Evolutionary conservation across 2,888 invertebrate genomes (phyloP).

Genomic region (Mesodorylaimus sp.): DNA sequence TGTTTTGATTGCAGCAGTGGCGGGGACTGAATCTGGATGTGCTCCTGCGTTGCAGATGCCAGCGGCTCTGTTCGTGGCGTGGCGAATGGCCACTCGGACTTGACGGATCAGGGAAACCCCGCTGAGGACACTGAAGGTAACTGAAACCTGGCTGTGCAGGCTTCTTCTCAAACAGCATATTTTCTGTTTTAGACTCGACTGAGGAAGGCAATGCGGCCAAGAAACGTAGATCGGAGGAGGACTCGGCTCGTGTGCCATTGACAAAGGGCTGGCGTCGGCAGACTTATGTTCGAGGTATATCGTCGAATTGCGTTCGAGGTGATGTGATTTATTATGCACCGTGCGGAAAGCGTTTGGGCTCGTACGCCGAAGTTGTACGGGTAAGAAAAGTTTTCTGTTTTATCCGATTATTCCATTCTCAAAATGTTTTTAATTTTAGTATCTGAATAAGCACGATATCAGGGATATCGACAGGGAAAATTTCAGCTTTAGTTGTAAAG

Average conservation of each 20-base stretch:
- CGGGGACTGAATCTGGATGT: too few relatives aligned
- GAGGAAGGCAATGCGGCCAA: not conserved
- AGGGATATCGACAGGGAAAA: constrained; percentile 57
- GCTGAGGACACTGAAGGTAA: too few relatives aligned
- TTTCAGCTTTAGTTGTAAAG: constrained; percentile 75
- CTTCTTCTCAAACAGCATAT: too few relatives aligned
- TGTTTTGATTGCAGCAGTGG: too few relatives aligned
- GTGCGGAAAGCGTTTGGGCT: constrained; percentile 45
- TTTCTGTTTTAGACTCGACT: not conserved
- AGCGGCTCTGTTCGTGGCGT: too few relatives aligned
- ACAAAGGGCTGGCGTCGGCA: constrained; percentile 18
- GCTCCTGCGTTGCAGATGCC: too few relatives aligned
- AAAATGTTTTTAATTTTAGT: constrained; percentile 38
- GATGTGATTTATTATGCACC: constrained; percentile 70
- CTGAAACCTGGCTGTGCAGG: too few relatives aligned
- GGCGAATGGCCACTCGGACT: too few relatives aligned
- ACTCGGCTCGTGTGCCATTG: not conserved
- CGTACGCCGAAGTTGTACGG: constrained; percentile 43
- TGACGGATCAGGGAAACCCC: too few relatives aligned
- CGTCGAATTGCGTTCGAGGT: constrained; percentile 58
- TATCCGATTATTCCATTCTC: not conserved
- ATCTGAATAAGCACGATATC: constrained; percentile 49
- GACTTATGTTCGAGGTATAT: constrained; percentile 17
- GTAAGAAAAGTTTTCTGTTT: constrained; percentile 23
- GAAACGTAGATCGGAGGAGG: not conserved